Conservation (phyloP, 2,888 invertebrate species). For the Tetramorium bicarinatum region DNA sequence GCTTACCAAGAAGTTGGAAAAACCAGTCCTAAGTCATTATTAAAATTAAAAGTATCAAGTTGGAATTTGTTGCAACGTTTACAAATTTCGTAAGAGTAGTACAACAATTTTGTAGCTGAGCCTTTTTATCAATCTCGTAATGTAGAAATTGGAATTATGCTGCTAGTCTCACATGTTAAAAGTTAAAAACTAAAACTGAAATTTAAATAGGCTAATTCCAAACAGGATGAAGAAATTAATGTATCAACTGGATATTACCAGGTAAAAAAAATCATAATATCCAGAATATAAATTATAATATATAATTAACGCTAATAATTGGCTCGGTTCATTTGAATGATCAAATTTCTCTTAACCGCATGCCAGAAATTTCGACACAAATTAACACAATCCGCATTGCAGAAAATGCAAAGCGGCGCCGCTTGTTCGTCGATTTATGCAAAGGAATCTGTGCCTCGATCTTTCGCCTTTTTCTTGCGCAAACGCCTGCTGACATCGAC, state of each 20-base stretch:
- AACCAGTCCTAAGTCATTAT: too few species aligned
- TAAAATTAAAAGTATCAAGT: neutral
- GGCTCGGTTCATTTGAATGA: neutral
- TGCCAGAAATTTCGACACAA: neutral
- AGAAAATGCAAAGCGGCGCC: neutral
- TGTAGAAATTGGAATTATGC: too few species aligned
- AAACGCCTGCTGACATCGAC: conserved; percentile 10
- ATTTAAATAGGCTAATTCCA: too few species aligned
- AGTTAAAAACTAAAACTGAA: too few species aligned
- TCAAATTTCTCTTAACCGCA: neutral
- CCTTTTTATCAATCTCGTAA: too few species aligned
- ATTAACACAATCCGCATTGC: conserved; percentile 3
- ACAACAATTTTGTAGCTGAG: too few species aligned
- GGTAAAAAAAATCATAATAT: neutral
- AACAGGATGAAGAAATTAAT: too few species aligned
- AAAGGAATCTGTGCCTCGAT: neutral
- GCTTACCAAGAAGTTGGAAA: too few species aligned
- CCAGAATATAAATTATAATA: neutral
- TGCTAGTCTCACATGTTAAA: too few species aligned
- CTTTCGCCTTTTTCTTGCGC: conserved; percentile 6
- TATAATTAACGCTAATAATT: neutral
- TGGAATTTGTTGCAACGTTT: neutral
- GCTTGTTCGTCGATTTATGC: neutral
- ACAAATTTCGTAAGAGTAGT: too few species aligned
- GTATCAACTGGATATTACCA: neutral